These are phyloP conservation scores for Chionodraco myersi DNA, from an alignment of 2,113 vertebrate genomes.

Conservation along the genomic window DNA sequence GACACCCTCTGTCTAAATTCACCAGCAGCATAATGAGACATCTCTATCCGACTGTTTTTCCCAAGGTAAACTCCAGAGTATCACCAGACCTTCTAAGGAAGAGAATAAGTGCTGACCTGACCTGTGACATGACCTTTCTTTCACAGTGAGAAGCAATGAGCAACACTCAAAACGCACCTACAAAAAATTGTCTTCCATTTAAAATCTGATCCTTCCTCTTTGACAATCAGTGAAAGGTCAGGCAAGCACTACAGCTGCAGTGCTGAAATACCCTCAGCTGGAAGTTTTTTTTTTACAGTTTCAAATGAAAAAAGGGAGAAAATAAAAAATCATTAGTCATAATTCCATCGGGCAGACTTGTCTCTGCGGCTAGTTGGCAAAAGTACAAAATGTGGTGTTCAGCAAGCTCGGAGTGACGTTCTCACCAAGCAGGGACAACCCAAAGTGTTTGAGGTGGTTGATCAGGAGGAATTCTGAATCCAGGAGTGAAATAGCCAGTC, in stretches of 20 bases:
- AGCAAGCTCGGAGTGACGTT: conserved; percentile 63
- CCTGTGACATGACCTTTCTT: conserved; percentile 69
- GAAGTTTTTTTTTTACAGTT: conserved; percentile 62
- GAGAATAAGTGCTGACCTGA: conserved; percentile 58
- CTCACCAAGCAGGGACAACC: conserved; percentile 60
- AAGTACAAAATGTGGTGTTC: conserved; percentile 60
- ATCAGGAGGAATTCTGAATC: conserved; percentile 70
- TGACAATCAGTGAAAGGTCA: conserved; percentile 73
- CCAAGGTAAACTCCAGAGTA: conserved; percentile 65
- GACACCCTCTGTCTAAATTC: conserved; percentile 72
- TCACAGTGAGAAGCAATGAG: conserved; percentile 58
- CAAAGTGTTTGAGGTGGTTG: conserved; percentile 75
- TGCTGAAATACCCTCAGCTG: conserved; percentile 61
- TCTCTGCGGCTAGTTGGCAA: conserved; percentile 33
- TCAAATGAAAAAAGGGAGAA: conserved; percentile 39
- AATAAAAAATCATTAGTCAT: conserved; percentile 66
- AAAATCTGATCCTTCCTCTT: conserved; percentile 70
- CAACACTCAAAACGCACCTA: conserved; percentile 32
- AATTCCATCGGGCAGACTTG: conserved; percentile 59
- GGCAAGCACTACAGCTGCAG: conserved; percentile 38
- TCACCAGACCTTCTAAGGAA: conserved; percentile 44
- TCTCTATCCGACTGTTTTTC: conserved; percentile 56
- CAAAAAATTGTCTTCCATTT: conserved; percentile 58
- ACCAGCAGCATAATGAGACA: conserved; percentile 67
- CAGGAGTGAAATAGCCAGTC: conserved; percentile 77